phyloP scores from a whole-genome alignment of 2,113 vertebrate genomes.

The Aegypius monachus region DNA sequence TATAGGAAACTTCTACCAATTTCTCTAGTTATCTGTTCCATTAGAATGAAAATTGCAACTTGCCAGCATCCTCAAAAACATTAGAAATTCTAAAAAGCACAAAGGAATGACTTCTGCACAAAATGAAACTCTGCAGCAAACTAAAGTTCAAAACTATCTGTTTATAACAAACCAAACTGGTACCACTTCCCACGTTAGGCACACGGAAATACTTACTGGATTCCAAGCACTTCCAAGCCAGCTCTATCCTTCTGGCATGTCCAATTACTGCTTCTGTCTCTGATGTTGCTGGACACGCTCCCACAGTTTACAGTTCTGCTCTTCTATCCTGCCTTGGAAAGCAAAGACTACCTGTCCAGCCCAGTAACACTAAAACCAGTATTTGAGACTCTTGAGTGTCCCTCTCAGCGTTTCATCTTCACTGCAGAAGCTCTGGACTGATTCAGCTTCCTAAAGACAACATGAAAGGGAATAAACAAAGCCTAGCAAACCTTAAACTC shows the following conservation, averaged over 20 bases:
- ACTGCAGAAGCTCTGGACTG: background rate
- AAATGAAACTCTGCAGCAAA: background rate
- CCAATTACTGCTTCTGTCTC: background rate
- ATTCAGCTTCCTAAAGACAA: background rate
- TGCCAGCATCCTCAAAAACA: background rate
- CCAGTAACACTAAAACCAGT: background rate
- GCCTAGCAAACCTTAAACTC: background rate
- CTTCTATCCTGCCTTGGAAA: background rate
- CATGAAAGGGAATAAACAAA: background rate
- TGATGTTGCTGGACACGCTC: background rate
- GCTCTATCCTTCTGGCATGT: background rate
- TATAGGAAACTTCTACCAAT: background rate
- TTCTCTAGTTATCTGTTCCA: background rate
- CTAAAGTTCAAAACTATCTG: background rate
- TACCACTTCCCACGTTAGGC: background rate
- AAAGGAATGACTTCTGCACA: background rate
- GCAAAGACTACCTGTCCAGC: background rate
- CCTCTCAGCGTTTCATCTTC: background rate
- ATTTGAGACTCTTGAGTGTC: background rate
- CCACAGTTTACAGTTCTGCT: background rate
- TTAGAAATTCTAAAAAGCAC: background rate
- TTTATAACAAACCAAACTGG: background rate
- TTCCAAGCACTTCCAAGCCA: background rate
- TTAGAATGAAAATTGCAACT: background rate
- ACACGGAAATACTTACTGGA: constrained; percentile 31